A percentile compares a stretch with the other conserved stretches of the same genome.
Conservation (phyloP, 2,113 vertebrate species). For the Oxygymnocypris stewartii region DNA sequence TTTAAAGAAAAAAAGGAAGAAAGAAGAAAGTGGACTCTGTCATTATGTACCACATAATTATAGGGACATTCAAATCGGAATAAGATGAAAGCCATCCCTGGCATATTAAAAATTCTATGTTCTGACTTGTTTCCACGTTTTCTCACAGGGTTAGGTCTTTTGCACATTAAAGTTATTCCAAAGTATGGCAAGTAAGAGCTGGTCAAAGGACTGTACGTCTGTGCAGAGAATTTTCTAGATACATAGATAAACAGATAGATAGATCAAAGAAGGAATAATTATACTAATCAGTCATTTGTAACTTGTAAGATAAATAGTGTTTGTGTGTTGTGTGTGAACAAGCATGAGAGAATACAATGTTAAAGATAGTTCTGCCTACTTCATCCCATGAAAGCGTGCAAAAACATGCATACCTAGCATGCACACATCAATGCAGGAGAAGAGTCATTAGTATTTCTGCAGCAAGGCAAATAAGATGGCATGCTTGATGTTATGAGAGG, state of each 20-base stretch:
- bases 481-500: no score
- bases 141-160: not conserved
- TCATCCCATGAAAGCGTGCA: not conserved
- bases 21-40: not conserved
- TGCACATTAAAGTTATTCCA: not conserved
- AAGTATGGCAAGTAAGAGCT: not conserved
- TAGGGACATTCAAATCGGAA: not conserved
- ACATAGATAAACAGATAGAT: no score
- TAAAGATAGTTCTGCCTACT: not conserved
- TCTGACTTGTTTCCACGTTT: slow-evolving; percentile 25
- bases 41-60: slow-evolving; percentile 31
- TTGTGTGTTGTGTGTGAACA: not conserved
- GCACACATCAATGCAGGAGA: slow-evolving; percentile 8
- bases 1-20: slow-evolving; percentile 6
- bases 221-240: not conserved
- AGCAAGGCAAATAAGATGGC: not conserved
- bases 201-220: not conserved
- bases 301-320: not conserved
- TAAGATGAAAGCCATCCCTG: slow-evolving; percentile 16
- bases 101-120: slow-evolving; percentile 18
- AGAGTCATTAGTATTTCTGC: not conserved
- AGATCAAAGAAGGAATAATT: not conserved
- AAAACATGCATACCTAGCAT: slow-evolving; percentile 4
- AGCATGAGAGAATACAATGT: not conserved
- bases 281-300: not conserved